Base-by-base conservation (phyloP, 1,140 invertebrate species). In the Nomia melanderi region DNA sequence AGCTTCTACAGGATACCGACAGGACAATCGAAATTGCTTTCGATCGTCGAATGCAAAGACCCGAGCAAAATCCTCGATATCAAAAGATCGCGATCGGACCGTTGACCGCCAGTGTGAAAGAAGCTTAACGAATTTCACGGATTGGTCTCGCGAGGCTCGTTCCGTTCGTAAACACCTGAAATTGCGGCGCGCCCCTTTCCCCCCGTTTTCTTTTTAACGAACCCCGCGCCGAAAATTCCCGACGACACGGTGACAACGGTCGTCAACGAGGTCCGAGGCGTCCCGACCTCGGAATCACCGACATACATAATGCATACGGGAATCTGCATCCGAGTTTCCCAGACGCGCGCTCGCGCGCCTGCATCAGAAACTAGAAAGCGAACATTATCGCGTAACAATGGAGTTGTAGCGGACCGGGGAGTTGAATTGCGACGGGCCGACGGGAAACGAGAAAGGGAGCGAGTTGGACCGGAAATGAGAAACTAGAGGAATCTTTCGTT, bases 231-330 rank as follows among this genome's bases (percentile, higher is more conserved):
- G 47, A 74, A 41, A 74, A 65, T 54, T 54, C 8, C 50, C 17
- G 12, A n/a, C 44, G 44, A 50, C 44, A 2, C 20, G 11, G 44
- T 6, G 20, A n/a, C 1, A 50, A n/a, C 6, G 5, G 5, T 1
- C 11, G 12, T 17, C 41, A 39, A 39, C 33, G 33, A 14, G 11
- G 41, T 44, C 14, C 41, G 11, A 14, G 11, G 17, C 14, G 11
- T 20, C 9, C 41, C 44, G 17, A 6, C 20, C 17, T 44, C 44
- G 4, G 5, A 20, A 6, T n/a, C 33, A 3, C 44, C 9, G 12
- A 14, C 33, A 41, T 74, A 31, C 47, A 74, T 56, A 65, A 54
- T 74, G 27, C 47, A 74, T 65, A n/a, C 23, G 23, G n/a, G 23
- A 41, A 54, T 54, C 71, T 39, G 60, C 44, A 41, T 56, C 39